Evolutionary conservation across 2,797 vertebrate species (phyloP).

Genomic region (Streptopelia turtur): DNA sequence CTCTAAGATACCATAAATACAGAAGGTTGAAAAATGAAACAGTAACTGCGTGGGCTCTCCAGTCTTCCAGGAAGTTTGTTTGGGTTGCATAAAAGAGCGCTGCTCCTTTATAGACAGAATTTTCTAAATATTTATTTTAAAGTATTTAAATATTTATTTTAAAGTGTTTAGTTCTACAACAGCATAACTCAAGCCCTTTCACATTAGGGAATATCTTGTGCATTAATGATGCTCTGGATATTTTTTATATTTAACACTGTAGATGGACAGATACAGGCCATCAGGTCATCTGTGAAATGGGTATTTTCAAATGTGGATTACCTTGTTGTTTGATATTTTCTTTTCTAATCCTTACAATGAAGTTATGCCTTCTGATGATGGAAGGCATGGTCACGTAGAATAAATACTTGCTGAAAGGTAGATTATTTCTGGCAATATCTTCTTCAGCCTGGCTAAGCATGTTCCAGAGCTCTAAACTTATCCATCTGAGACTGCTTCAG

Average conservation of each 20-base stretch:
- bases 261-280: not conserved
- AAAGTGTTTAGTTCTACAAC: not conserved
- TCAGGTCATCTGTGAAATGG: not conserved
- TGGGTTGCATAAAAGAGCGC: not conserved
- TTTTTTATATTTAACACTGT: not conserved
- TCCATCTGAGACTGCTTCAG: not conserved
- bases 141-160: not conserved
- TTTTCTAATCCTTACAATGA: not conserved
- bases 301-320: not conserved
- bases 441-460: not conserved
- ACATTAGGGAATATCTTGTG: not conserved
- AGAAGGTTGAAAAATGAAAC: not conserved
- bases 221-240: not conserved
- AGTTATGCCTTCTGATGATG: not conserved
- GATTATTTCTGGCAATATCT: not conserved
- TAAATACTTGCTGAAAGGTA: not conserved
- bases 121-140: not conserved
- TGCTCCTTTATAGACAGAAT: not conserved
- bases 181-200: not conserved
- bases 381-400: not conserved
- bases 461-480: not conserved
- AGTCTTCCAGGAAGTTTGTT: not conserved
- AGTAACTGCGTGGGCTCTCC: not conserved
- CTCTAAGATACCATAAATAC: not conserved
- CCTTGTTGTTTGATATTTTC: not conserved